Percentiles rank a stretch among this genome's conserved stretches.
Evolutionary conservation across 2,888 invertebrate genomes (phyloP).

Genomic region (Hipparchia semele): DNA sequence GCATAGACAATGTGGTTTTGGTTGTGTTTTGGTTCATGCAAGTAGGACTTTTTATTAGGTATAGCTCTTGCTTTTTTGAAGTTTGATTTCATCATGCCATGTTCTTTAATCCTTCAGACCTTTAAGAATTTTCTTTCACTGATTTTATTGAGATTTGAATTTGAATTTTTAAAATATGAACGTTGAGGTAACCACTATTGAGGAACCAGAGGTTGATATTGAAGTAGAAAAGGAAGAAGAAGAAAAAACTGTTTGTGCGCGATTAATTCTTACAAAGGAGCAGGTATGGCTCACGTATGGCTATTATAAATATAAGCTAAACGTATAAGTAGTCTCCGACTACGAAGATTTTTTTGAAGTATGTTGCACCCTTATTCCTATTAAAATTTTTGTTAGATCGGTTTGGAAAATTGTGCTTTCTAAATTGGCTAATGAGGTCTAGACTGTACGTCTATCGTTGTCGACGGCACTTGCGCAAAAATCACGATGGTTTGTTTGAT

Average conservation of each 20-base stretch:
- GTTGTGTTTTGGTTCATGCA: background rate
- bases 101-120: background rate
- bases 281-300: slow-evolving; percentile 55
- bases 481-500: slow-evolving; percentile 39
- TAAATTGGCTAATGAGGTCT: too few species aligned
- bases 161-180: slow-evolving; percentile 25
- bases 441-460: too few species aligned
- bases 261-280: slow-evolving; percentile 57
- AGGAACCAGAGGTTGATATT: slow-evolving; percentile 38
- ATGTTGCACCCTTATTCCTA: background rate
- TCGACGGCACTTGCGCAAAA: background rate
- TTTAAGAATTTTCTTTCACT: background rate
- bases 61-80: background rate
- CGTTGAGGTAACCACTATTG: slow-evolving; percentile 33
- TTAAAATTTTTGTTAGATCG: too few species aligned
- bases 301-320: too few species aligned
- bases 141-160: background rate
- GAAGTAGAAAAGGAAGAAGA: slow-evolving; percentile 53
- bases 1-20: background rate
- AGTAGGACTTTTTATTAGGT: background rate
- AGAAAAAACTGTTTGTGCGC: slow-evolving; percentile 62
- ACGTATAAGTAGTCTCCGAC: too few species aligned
- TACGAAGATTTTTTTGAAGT: too few species aligned
- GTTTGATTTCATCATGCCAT: background rate
- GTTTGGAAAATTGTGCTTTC: too few species aligned